phyloP scores from a whole-genome alignment of 2,797 vertebrate genomes.

The Chaetophractus vellerosus region DNA sequence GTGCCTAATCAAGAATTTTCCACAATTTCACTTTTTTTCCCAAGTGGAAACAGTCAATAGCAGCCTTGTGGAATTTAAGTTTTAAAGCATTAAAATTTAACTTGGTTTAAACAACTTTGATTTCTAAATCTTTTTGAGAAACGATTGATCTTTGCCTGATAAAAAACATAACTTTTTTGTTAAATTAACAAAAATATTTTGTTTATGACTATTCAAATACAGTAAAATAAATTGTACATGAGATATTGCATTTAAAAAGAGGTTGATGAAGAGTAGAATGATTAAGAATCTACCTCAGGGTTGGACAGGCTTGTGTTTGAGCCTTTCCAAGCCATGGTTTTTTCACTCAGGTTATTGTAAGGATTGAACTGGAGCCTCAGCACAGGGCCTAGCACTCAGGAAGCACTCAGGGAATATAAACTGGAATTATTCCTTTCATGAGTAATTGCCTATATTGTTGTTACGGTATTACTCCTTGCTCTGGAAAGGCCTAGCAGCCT shows the following conservation, averaged over 20 bases:
- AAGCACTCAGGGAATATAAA: fast-evolving
- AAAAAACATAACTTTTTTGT: neutral
- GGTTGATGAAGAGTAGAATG: neutral
- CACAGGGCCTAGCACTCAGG: neutral
- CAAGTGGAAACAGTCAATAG: neutral
- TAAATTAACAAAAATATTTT: slow-evolving; percentile 17
- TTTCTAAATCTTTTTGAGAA: neutral
- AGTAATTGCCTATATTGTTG: neutral
- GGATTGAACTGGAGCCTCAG: neutral
- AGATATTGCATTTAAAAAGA: neutral
- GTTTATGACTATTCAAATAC: slow-evolving; percentile 11
- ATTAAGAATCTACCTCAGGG: neutral
- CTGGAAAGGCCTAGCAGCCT: neutral
- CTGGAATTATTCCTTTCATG: neutral
- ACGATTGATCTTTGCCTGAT: slow-evolving; percentile 28
- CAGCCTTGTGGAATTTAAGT: neutral
- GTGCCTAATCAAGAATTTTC: neutral
- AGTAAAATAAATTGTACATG: slow-evolving; percentile 18
- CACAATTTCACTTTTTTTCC: neutral
- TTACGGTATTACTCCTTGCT: neutral
- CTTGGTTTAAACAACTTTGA: neutral
- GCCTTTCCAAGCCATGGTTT: neutral
- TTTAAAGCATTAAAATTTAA: neutral
- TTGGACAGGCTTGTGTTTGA: neutral
- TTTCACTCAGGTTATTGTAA: neutral